Base-by-base conservation (phyloP, 1,140 invertebrate genomes). In the Scylla paramamosain region DNA sequence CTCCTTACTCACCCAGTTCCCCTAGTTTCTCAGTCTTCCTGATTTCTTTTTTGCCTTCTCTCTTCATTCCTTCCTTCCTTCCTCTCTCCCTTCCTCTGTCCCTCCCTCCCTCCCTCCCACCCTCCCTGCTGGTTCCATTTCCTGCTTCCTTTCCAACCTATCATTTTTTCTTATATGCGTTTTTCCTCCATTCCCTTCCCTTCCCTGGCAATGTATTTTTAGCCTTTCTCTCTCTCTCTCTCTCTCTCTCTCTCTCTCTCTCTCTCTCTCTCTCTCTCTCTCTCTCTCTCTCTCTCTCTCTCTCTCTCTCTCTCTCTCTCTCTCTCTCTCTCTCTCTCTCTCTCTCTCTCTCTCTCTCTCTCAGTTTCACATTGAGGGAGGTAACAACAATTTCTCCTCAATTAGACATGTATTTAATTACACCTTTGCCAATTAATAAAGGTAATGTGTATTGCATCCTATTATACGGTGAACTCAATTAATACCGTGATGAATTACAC, bases 181-280 rank as follows among this genome's bases (percentile, higher is more conserved):
- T n/a, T 29, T n/a, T 39, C 39, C 39, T 39, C 39, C 6, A 39
- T 39, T 39, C 39, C 39, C 39, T 39, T 6, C 39, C 39, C 6
- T 6, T 39, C 39, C 39, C 39, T 39, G 39, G 39, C 39, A 39
- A 39, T 6, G 39, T 87, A 28, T 29, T n/a, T 87, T 39, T 39
- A 28, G 28, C 84, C 29, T 16, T 20, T 31, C 84, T n/a, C 84
- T 31, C 84, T n/a, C 84, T 87, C 84, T 31, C 29, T 31, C 84
- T 83, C 84, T 87, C 84, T 87, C 84, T 87, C 84, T 87, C 84
- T 87, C 84, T 87, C 84, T 87, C 77, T 83, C 77, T n/a, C 77
- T n/a, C 77, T n/a, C 77, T n/a, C 77, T n/a, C 77, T n/a, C 77
- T n/a, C 77, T n/a, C 77, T n/a, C 77, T n/a, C 77, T n/a, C 77